phyloP scores from a whole-genome alignment of 1,140 invertebrate species.

The Pseudoatta argentina region DNA sequence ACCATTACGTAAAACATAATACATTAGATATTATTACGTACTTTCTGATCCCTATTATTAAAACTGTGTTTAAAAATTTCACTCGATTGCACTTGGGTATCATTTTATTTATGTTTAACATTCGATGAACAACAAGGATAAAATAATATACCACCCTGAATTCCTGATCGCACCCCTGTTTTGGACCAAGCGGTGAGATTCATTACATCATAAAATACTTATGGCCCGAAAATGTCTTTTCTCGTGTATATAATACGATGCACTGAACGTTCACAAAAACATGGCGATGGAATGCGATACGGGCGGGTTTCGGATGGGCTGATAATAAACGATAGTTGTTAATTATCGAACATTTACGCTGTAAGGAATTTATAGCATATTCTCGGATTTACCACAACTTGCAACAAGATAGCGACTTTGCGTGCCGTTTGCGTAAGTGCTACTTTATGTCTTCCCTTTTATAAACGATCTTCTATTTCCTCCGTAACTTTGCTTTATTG shows the following conservation, averaged over 20 bases:
- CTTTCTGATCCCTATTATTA: too few species aligned
- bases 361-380: conserved; percentile 64
- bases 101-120: too few species aligned
- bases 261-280: conserved; percentile 31
- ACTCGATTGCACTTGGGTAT: too few species aligned
- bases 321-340: conserved; percentile 11
- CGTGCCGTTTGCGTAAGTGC: conserved; percentile 60
- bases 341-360: conserved; percentile 56
- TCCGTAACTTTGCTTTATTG: conserved; percentile 47
- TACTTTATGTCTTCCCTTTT: conserved; percentile 58
- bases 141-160: too few species aligned
- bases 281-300: background rate
- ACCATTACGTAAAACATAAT: background rate
- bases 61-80: too few species aligned
- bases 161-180: background rate
- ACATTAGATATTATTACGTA: background rate
- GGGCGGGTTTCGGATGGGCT: background rate
- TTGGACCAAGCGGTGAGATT: background rate
- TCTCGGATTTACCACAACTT: conserved; percentile 32
- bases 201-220: conserved; percentile 9
- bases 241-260: conserved; percentile 7
- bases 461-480: conserved; percentile 43
- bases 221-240: conserved; percentile 5
- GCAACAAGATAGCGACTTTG: conserved; percentile 71
- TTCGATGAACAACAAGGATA: too few species aligned